Evolutionary conservation across 2,113 vertebrate species (phyloP).

Genomic region (Hippoglossus stenolepis): DNA sequence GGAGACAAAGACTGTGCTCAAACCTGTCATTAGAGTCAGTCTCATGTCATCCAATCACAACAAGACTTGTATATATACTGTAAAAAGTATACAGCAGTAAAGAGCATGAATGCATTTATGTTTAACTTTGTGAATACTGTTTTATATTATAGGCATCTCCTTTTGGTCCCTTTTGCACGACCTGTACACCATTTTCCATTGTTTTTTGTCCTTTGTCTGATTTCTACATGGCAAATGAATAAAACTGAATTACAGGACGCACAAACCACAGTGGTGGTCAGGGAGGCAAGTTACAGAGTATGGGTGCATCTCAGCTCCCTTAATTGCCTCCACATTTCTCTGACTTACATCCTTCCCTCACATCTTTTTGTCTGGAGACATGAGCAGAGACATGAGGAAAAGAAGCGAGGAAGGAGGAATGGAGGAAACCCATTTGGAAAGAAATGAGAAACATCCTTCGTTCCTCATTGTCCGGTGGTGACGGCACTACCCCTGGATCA

Average conservation of each 20-base stretch:
- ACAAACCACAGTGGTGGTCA: constrained; percentile 4
- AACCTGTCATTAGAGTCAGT: neutral
- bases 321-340: neutral
- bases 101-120: neutral
- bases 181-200: neutral
- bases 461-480: neutral
- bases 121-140: neutral
- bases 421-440: neutral
- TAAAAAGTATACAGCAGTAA: neutral
- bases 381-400: neutral
- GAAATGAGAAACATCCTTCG: neutral
- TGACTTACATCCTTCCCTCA: neutral
- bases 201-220: neutral
- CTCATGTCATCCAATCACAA: neutral
- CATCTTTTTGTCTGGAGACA: neutral
- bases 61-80: neutral
- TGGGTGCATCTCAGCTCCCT: neutral
- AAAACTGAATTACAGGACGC: neutral
- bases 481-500: neutral
- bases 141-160: neutral
- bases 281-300: constrained; percentile 1
- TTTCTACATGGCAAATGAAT: constrained; percentile 9
- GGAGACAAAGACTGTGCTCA: neutral
- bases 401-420: neutral
- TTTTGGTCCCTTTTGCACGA: neutral